Conservation (phyloP, 2,888 invertebrate species). For the Aporophyla nigra region DNA sequence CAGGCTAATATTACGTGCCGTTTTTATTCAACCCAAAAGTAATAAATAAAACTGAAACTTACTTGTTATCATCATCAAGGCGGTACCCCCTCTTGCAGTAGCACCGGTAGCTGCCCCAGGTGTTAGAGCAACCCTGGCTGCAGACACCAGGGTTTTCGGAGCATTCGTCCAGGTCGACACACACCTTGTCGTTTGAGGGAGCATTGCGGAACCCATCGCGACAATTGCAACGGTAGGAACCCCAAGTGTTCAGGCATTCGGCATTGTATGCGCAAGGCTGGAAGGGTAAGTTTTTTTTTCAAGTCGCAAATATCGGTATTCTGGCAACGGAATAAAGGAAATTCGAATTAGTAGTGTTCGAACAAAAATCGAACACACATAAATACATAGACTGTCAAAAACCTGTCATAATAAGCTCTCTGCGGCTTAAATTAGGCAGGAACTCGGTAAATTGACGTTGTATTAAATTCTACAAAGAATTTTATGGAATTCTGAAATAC, state of each 20-base stretch:
- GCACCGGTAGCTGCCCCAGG: slow-evolving; percentile 97
- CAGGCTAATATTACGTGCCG: neutral
- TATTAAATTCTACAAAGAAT: too few species aligned
- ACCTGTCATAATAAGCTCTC: too few species aligned
- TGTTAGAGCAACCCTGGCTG: slow-evolving; percentile 97
- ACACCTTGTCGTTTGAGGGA: slow-evolving; percentile 87
- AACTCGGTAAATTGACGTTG: too few species aligned
- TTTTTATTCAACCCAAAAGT: neutral
- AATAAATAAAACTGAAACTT: slow-evolving; percentile 11
- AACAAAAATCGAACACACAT: too few species aligned
- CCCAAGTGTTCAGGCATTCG: slow-evolving; percentile 86
- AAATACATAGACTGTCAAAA: too few species aligned
- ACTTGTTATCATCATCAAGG: slow-evolving; percentile 93
- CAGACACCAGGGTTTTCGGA: slow-evolving; percentile 90
- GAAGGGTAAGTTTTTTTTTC: slow-evolving; percentile 33
- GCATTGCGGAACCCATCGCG: slow-evolving; percentile 85
- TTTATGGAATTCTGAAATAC: too few species aligned
- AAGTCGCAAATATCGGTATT: too few species aligned
- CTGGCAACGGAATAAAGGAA: too few species aligned
- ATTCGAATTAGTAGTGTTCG: too few species aligned
- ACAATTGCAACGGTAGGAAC: slow-evolving; percentile 87
- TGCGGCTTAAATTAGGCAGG: too few species aligned
- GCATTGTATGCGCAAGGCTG: slow-evolving; percentile 87
- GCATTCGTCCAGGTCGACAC: slow-evolving; percentile 94
- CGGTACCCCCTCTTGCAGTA: slow-evolving; percentile 96